Evolutionary conservation across 2,888 invertebrate genomes (phyloP).

Genomic region (Erebia ligea): DNA sequence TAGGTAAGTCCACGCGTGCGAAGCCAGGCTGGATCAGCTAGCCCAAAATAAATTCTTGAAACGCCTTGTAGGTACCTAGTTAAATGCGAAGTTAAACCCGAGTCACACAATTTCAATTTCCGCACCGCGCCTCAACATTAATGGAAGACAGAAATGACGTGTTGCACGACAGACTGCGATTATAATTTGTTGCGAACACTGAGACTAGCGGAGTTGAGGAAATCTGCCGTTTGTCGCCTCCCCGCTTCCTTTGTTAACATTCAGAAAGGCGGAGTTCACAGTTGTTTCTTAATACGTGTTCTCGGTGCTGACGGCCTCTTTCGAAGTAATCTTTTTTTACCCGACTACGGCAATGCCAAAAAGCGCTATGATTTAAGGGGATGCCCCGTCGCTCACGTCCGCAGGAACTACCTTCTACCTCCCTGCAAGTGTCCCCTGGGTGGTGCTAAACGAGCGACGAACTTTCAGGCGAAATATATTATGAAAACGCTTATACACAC

Average conservation of each 20-base stretch:
- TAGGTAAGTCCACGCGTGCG: no score
- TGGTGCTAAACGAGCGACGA: no score
- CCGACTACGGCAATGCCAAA: no score
- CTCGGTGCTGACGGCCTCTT: constrained; percentile 14
- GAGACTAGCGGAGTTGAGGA: constrained; percentile 39
- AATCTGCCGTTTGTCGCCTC: constrained; percentile 51
- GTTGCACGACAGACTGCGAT: constrained; percentile 35
- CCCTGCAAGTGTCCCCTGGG: no score
- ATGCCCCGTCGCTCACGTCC: no score
- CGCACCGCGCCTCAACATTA: constrained; percentile 22
- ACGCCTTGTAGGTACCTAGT: no score
- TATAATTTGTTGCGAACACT: constrained; percentile 37
- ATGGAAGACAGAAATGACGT: constrained; percentile 32
- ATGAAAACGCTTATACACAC: no score
- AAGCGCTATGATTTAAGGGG: no score
- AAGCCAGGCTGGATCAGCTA: no score
- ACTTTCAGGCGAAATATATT: no score
- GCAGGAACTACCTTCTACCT: no score
- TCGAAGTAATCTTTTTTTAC: neutral
- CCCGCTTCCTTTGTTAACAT: constrained; percentile 63
- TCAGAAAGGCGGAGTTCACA: constrained; percentile 54
- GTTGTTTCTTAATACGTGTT: constrained; percentile 46
- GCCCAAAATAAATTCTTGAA: no score
- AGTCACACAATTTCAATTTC: constrained; percentile 27
- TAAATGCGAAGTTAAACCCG: neutral